Evolutionary conservation across 2,888 invertebrate species (phyloP).

Genomic region (Lochmaea capreae): DNA sequence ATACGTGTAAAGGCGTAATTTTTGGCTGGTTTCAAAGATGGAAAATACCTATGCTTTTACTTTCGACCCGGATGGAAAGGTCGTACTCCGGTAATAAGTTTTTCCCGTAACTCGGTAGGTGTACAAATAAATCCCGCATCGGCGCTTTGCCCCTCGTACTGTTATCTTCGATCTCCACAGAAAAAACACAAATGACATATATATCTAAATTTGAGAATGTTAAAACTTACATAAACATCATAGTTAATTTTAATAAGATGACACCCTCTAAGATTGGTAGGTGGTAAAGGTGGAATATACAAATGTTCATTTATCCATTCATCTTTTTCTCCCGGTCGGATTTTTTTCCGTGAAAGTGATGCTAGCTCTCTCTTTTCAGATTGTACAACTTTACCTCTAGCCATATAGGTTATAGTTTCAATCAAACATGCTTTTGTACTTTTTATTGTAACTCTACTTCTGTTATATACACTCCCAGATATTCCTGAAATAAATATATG

Average conservation of each 20-base stretch:
- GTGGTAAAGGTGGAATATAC: slow-evolving; percentile 93
- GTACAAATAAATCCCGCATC: too few relatives aligned
- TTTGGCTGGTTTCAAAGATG: too few relatives aligned
- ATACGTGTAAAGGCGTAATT: too few relatives aligned
- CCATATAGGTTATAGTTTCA: slow-evolving; percentile 90
- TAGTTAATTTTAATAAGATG: slow-evolving; percentile 94
- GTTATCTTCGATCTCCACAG: too few relatives aligned
- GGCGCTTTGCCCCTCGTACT: too few relatives aligned
- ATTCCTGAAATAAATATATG: slow-evolving; percentile 65
- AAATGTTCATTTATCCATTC: slow-evolving; percentile 90
- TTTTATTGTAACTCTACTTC: slow-evolving; percentile 86
- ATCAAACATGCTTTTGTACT: slow-evolving; percentile 87
- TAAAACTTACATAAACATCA: slow-evolving; percentile 85
- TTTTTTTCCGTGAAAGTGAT: slow-evolving; percentile 81
- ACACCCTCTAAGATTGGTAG: slow-evolving; percentile 93
- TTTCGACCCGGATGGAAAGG: too few relatives aligned
- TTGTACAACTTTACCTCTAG: slow-evolving; percentile 87
- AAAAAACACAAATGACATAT: too few relatives aligned
- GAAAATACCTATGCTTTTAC: too few relatives aligned
- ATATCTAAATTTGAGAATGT: too few relatives aligned
- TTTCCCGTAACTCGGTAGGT: too few relatives aligned
- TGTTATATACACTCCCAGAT: slow-evolving; percentile 86
- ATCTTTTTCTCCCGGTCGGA: slow-evolving; percentile 83
- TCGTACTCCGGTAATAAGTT: too few relatives aligned
- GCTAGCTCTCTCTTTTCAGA: slow-evolving; percentile 89